Evolutionary conservation across 1,140 invertebrate species (phyloP), one percentile per base, ranked within the genome.

Genomic region (Drosophila sechellia): DNA sequence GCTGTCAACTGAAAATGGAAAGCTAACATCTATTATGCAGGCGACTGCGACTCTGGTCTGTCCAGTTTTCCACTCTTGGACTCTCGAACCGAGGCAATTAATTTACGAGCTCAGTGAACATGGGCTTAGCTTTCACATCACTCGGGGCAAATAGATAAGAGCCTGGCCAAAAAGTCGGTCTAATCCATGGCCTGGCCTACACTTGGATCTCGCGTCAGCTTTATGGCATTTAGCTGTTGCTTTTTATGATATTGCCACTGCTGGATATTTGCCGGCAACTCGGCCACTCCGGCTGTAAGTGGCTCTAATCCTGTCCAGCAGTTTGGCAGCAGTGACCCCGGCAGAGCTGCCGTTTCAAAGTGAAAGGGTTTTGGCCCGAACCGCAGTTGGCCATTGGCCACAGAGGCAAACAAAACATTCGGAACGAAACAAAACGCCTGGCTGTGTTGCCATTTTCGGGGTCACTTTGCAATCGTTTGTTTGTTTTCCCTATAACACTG

Each of bases 21-120:
- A 89, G 84, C 84, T 77, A 84, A 69, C 85, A 89, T 85, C 85
- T 84, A 89, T 89, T 89, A 90, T 78, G 75, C 75, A 78, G 63
- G 55, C 39, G 48, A 20, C 43, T 49, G 31, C 5, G 43, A 27
- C 40, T 11, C 46, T 13, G 27, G 60, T 42, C 48, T 34, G 70
- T 49, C 69, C 52, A 64, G 60, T 66, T 58, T 76, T 59, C 50
- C 64, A 76, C 71, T 48, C 48, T 43, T 27, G 39, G 68, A 53
- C 46, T 35, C 46, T 56, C 37, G 52, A 45, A 53, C n/a, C 50
- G 49, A 57, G 55, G 69, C 84, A 83, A 87, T 87, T 87, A 87
- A 87, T 87, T 87, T 87, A 87, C 86, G 84, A 87, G 84, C 76
- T 76, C 81, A 79, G 39, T 63, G 68, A 59, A 17, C 60, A 48